Evolutionary conservation across 2,113 vertebrate genomes (phyloP).

Genomic region (Atrichornis clamosus): DNA sequence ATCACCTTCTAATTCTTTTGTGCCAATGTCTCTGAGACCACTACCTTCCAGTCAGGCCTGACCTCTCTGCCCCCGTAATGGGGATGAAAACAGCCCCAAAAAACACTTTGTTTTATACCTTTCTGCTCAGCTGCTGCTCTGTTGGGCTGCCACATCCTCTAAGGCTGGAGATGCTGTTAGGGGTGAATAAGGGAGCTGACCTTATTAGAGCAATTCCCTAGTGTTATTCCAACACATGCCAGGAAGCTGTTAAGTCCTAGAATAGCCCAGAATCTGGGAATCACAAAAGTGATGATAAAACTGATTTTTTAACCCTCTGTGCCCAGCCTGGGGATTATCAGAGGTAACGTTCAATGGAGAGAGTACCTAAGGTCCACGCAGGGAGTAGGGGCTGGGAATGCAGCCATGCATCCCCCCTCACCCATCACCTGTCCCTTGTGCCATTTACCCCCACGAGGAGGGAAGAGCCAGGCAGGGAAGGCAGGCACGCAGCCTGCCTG

Average conservation of each 20-base stretch:
- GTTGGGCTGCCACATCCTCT: background rate
- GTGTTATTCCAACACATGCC: background rate
- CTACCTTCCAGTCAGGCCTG: background rate
- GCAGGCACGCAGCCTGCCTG: background rate
- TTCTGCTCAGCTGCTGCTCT: background rate
- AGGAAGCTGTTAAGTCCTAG: background rate
- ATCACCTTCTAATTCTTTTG: background rate
- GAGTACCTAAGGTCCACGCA: no score
- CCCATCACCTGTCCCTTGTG: background rate
- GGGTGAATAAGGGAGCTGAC: background rate
- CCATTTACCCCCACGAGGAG: background rate
- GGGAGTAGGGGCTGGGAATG: background rate
- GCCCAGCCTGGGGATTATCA: background rate
- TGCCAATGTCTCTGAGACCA: background rate
- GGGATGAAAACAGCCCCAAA: background rate
- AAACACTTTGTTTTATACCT: background rate
- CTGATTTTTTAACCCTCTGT: background rate
- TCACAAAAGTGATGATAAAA: background rate
- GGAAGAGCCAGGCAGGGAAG: background rate
- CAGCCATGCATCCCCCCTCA: background rate
- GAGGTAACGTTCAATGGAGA: background rate
- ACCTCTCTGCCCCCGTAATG: background rate
- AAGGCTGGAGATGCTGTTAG: background rate
- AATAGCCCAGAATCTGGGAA: background rate
- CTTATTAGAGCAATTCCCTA: constrained; percentile 4